These are phyloP conservation scores for Labrus mixtus DNA, from an alignment of 2,113 vertebrate species.

Conservation along the genomic window DNA sequence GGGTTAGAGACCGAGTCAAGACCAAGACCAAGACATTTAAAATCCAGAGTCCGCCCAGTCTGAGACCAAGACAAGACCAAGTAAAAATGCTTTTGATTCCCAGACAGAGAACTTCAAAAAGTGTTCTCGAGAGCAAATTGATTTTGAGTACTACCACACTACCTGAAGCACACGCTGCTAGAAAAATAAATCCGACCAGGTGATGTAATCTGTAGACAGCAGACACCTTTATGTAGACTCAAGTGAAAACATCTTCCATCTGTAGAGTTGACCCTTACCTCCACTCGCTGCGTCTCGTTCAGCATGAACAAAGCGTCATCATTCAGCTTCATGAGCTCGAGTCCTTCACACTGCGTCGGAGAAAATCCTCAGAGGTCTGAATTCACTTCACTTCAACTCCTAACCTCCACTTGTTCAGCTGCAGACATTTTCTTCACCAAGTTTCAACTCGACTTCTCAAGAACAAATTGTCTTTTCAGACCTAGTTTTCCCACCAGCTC, in stretches of 20 bases:
- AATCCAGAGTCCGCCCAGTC: no score
- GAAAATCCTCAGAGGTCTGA: no score
- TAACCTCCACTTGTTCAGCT: background rate
- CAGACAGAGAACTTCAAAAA: no score
- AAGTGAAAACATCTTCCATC: background rate
- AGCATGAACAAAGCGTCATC: background rate
- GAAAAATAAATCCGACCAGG: no score
- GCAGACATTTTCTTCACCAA: background rate
- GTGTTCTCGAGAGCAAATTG: no score
- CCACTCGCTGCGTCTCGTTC: conserved; percentile 17
- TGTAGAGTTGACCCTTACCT: conserved; percentile 31
- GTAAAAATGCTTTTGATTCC: no score
- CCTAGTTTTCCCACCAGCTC: conserved; percentile 39
- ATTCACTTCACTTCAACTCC: background rate
- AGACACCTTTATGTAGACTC: background rate
- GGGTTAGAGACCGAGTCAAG: no score
- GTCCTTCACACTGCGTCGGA: background rate
- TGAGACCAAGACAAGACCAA: no score
- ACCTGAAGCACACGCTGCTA: no score
- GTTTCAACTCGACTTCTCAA: background rate
- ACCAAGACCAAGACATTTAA: no score
- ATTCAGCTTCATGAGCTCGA: background rate
- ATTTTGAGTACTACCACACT: no score
- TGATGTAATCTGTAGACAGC: no score
- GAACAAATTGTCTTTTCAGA: conserved; percentile 5